Evolutionary conservation across 2,113 vertebrate genomes (phyloP).

Genomic region (Anguilla japonica): DNA sequence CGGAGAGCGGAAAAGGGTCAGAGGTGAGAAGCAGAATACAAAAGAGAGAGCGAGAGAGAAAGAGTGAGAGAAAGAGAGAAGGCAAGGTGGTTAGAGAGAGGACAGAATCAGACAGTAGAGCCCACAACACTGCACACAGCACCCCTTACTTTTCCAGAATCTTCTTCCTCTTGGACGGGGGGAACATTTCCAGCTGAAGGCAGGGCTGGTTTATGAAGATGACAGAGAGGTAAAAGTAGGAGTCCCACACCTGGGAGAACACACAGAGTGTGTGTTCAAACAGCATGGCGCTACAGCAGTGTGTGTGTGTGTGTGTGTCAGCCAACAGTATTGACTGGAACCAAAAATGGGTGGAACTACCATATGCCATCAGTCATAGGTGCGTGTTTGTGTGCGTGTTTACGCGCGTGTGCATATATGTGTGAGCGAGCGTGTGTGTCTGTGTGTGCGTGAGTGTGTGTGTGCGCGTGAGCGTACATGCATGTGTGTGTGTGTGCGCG

Average conservation of each 20-base stretch:
- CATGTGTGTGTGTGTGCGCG: no score
- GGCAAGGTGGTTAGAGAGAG: conserved; percentile 25
- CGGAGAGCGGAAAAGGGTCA: no score
- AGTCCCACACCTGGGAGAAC: conserved; percentile 91
- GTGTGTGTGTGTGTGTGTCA: no score
- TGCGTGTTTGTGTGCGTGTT: no score
- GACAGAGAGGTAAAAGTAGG: conserved; percentile 96
- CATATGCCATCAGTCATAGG: not conserved
- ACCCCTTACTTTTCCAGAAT: conserved; percentile 91
- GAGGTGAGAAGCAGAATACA: no score
- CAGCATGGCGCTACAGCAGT: no score
- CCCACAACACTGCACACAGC: not conserved
- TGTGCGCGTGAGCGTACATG: no score
- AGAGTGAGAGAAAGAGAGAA: not conserved
- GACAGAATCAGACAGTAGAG: not conserved
- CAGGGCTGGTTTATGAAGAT: conserved; percentile 99
- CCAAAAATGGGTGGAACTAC: not conserved
- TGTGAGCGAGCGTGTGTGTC: no score
- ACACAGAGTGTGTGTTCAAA: conserved; percentile 41
- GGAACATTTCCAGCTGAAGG: conserved; percentile 94
- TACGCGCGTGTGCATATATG: no score
- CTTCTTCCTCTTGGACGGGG: conserved; percentile 95
- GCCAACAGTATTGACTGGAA: not conserved
- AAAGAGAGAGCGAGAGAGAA: not conserved
- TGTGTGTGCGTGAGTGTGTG: not conserved